Evolutionary conservation across 2,113 vertebrate species (phyloP), one percentile per base, ranked within the genome.

Genomic region (Prunella himalayana): DNA sequence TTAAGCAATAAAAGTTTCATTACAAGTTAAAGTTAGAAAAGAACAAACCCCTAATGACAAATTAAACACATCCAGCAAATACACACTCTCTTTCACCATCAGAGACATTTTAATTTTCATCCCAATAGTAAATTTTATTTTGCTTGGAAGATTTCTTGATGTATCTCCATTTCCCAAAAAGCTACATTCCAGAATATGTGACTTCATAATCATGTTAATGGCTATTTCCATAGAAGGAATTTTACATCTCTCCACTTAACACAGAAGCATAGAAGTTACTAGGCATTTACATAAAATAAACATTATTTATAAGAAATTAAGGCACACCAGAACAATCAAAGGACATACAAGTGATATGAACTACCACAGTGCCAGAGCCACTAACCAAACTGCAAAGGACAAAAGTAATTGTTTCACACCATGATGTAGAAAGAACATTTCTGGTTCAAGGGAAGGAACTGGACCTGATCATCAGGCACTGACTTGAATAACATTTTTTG

Each of bases 1-100:
- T 89, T 76, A 79, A 79, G 28, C 37, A 81, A 71, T 44, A 90
- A 73, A 94, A 70, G 13, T 82, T 92, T 70, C 44, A 71, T 84
- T 86, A 64, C 20, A 82, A 72, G 17, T n/a, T 76, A 24, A 59
- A 83, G 22, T 53, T 28, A 44, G 54, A 53, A 61, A 82, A 80
- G 9, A 80, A 82, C 15, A 70, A 82, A 79, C 24, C 27, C 2
- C 70, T 61, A 66, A 78, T 23, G 49, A 85, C 10, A 87, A 89
- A 76, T 71, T 5, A 86, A 93, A 90, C 17, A 44, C 12, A 72
- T 13, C 5, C 44, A 83, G 33, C 8, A 8, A 86, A 66, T 30
- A 63, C 4, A 41, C 10, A 49, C 5, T 44, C 19, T 88, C n/a
- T 68, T 72, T 79, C 35, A 68, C 15, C 28, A 51, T 11, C 10